Evolutionary conservation across 64 coral and sea anemone genomes (phyloP), one percentile per base, ranked within the genome.

Genomic region (Montipora efflorescens): DNA sequence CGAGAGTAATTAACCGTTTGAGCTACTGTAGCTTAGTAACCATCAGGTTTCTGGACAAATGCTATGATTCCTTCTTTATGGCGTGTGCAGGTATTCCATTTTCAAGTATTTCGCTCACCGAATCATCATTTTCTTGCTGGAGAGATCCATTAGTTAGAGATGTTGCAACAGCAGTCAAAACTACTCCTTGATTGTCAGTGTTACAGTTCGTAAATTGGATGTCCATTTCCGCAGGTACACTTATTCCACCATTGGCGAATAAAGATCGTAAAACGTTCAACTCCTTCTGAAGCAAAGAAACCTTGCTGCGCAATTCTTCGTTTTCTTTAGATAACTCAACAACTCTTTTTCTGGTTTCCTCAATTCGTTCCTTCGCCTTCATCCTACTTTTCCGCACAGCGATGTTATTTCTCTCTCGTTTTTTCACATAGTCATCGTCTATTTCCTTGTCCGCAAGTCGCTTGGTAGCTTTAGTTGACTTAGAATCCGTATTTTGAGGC

Each of bases 211-310:
- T 95, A 88, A 95, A 92, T 57, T 95, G 82, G 47, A 98, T 91
- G 67, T 92, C 95, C 3, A 98, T 89, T 83, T 93, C 94, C 48
- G 81, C 64, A 72, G 97, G 97, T n/a, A 95, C 51, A 16, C 83
- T 79, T 25, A 95, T 89, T 67, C 95, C 98, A 47, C 98, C 98
- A 78, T 99, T 94, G 46, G 95, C 92, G 66, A 99, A 99, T 13
- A 99, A 75, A 8, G 98, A 99, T 70, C 98, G 78, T 58, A 99
- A 90, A 44, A 99, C 98, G 92, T 95, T 99, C 14, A 99, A 87
- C 87, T 99, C 98, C 91, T 99, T 99, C 53, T 93, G 95, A 48
- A 99, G 79, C n/a, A 99, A 88, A 25, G 98, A 93, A n/a, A 99
- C 98, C 88, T 99, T 99, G 51, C 64, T 94, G 13, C 90, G 90